Base-by-base conservation (phyloP, 2,797 vertebrate genomes). In the Eptatretus atami region DNA sequence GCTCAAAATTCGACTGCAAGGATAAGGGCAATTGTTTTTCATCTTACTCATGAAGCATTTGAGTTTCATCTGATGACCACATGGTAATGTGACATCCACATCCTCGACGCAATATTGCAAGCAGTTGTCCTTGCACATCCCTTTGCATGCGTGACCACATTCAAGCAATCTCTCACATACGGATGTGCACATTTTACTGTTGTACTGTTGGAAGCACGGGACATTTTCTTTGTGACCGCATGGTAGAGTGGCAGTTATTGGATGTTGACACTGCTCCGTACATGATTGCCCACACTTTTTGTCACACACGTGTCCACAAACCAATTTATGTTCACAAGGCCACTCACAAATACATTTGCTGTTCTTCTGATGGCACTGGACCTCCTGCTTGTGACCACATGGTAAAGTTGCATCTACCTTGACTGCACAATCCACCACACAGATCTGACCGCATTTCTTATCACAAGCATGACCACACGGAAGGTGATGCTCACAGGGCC, bases 61-160 rank as follows among this genome's bases (percentile, higher is more conserved):
- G 2, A 66, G 63, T 54, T 19, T 11, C 13, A 19, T 64, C 65
- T 65, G n/a, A 57, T 70, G 69, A 9, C 69, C 68, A 19, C 69
- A 71, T 9, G 24, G 61, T 15, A 68, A 52, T n/a, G 13, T 24
- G 4, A 69, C 52, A 9, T 11, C 63, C 31, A 71, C 66, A 10
- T 69, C 69, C 8, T 65, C 69, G 1, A 65, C 64, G 64, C 70
- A 10, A 64, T 69, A 70, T 12, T 63, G 11, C 15, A 67, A 66
- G 65, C 70, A 71, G 63, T 69, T 71, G 9, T 52, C 63, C 5
- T 69, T 69, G 64, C 70, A 71, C 3, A 65, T 68, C 54, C 70
- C 70, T 3, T 69, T 69, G n/a, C 70, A 71, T 4, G 12, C 24
- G 63, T 71, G 70, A 1, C 53, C 44, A 63, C 70, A 71, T 44